Percentiles rank a stretch among this genome's conserved stretches.
Conservation (phyloP, 2,113 vertebrate species). For the Hippoglossus stenolepis region DNA sequence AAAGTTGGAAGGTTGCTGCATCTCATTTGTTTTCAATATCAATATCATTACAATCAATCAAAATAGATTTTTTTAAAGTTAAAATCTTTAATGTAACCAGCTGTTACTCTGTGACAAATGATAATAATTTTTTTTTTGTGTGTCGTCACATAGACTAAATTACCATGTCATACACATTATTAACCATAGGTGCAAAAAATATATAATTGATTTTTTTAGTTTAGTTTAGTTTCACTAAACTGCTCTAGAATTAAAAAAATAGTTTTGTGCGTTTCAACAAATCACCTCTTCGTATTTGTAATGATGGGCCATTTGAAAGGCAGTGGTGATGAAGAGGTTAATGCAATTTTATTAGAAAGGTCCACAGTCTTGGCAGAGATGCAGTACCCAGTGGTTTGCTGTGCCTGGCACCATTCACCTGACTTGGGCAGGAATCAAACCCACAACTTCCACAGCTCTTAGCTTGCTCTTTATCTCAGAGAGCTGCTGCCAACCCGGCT, state of each 20-base stretch:
- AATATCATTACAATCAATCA: too few species aligned
- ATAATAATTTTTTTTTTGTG: neutral
- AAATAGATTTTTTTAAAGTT: too few species aligned
- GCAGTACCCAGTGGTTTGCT: constrained; percentile 58
- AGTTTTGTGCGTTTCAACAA: neutral
- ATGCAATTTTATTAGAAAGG: constrained; percentile 26
- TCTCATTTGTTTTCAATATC: too few species aligned
- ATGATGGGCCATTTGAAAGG: neutral
- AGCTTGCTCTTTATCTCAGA: constrained; percentile 55
- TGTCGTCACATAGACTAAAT: neutral
- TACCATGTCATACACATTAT: too few species aligned
- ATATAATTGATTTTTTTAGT: too few species aligned
- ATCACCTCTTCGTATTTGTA: neutral
- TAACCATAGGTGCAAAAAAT: too few species aligned
- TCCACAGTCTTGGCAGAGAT: constrained; percentile 36
- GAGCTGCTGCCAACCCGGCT: constrained; percentile 44
- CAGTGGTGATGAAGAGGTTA: constrained; percentile 19
- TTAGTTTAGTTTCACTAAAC: too few species aligned
- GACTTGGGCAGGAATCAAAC: constrained; percentile 71
- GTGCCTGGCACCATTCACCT: constrained; percentile 66
- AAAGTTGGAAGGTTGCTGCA: neutral
- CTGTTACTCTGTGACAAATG: neutral
- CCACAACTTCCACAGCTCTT: constrained; percentile 76
- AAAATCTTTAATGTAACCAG: neutral
- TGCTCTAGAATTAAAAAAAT: constrained; percentile 33